Percentiles rank a stretch among this genome's conserved stretches.
Conservation (phyloP, 2,797 vertebrate species). For the Sebastes hopkinsi region DNA sequence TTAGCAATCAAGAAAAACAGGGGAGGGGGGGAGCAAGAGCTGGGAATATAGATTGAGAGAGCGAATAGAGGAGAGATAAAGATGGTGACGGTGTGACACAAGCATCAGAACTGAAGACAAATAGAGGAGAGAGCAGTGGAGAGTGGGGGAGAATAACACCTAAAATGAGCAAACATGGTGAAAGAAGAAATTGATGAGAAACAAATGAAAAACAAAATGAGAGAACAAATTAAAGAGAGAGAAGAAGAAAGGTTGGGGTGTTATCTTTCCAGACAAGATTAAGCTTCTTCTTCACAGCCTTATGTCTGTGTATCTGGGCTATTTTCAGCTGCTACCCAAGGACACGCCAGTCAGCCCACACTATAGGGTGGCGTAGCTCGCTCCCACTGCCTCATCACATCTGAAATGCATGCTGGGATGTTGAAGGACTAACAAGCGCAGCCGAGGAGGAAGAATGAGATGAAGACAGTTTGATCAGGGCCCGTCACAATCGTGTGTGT, state of each 20-base stretch:
- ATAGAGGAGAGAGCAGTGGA: constrained; percentile 21
- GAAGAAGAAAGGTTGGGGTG: constrained; percentile 5
- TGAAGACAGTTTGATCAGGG: constrained; percentile 47
- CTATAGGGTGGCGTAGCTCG: constrained; percentile 46
- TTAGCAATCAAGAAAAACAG: constrained; percentile 80
- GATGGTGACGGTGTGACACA: constrained; percentile 41
- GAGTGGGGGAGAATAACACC: constrained; percentile 26
- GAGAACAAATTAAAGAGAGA: constrained; percentile 29
- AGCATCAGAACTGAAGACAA: constrained; percentile 37
- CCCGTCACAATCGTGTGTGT: constrained; percentile 28
- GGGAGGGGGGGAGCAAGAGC: constrained; percentile 24
- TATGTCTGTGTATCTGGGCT: constrained; percentile 54
- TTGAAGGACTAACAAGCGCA: constrained; percentile 60
- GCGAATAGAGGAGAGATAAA: constrained; percentile 34
- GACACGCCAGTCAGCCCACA: constrained; percentile 63
- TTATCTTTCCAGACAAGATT: constrained; percentile 48
- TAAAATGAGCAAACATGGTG: constrained; percentile 35
- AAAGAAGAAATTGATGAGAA: constrained; percentile 15
- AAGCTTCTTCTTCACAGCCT: constrained; percentile 47
- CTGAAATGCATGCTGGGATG: constrained; percentile 67
- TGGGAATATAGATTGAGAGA: constrained; percentile 61
- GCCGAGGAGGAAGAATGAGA: constrained; percentile 41
- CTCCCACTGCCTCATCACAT: constrained; percentile 59
- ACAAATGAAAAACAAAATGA: no score
- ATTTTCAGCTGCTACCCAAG: constrained; percentile 67